Evolutionary conservation across 2,888 invertebrate species (phyloP), one percentile per base, ranked within the genome.

Genomic region (Megaustenia siamemsis): DNA sequence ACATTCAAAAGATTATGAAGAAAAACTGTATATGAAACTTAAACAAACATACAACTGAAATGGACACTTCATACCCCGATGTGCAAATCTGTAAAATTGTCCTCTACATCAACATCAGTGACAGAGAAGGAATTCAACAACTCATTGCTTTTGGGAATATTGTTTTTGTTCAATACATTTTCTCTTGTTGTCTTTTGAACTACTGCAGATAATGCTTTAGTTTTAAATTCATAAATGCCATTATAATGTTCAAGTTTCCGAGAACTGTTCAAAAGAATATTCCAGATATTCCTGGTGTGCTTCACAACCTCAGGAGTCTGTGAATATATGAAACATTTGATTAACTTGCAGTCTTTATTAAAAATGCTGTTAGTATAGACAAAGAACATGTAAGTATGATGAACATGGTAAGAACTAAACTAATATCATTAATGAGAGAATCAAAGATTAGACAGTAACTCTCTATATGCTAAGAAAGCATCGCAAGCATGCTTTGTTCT

Each of bases 151-250:
- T 18, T 18, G 28, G 24, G 60, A 56, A n/a, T 1, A 32, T 21
- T n/a, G 28, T 18, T 21, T 18, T 71, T n/a, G 1, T 82, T 71
- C 73, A 49, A 2, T 18, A 73, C 73, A 15, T 82, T 60, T 12
- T 81, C 63, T 60, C 38, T 68, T 28, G 71, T 82, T 18, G 60
- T 56, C 28, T 71, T 82, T 28, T 82, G 82, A 60, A 71, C 40
- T 21, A 32, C 49, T 38, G 15, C 53, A 21, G 10, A 28, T n/a
- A 56, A 82, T 8, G 53, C 28, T 60, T 45, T 28, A 38, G 68
- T 60, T 15, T 53, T 60, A 21, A 43, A 15, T 38, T 56, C 56
- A 53, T 56, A 82, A 40, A 5, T 40, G 15, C 71, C 71, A n/a
- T 71, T 73, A 53, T 18, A 73, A 35, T 82, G 40, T 21, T 53